Percentiles rank a stretch among this genome's conserved stretches.
Conservation (phyloP, 2,888 invertebrate genomes). For the Cryptosula pallasiana region DNA sequence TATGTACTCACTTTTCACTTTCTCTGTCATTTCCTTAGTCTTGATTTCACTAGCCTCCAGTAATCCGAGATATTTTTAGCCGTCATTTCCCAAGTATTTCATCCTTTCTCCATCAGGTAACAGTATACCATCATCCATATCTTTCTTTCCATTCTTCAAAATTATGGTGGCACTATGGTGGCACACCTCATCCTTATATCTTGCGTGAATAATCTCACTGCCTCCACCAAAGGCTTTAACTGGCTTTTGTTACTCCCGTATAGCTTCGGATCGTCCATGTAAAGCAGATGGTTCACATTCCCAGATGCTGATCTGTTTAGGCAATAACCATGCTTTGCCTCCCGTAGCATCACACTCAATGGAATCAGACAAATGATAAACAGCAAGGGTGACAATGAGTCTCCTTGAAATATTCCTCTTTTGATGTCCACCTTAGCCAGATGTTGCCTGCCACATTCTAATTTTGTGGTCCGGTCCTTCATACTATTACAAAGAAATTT, state of each 20-base stretch:
- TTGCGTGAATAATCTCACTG: neutral
- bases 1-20: neutral
- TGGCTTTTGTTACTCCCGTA: neutral
- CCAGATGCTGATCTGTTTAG: neutral
- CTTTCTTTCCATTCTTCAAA: neutral
- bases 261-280: no score
- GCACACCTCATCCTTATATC: neutral
- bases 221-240: neutral
- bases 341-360: neutral
- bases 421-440: neutral
- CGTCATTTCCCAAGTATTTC: neutral
- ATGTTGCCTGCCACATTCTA: neutral
- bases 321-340: neutral
- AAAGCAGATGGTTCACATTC: neutral
- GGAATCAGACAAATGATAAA: neutral
- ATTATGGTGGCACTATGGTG: neutral
- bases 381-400: slow-evolving; percentile 1
- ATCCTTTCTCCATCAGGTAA: neutral
- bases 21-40: neutral
- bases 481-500: neutral
- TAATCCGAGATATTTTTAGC: neutral
- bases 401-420: slow-evolving; percentile 1
- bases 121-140: neutral
- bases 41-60: neutral
- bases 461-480: neutral